Evolutionary conservation across 2,113 vertebrate genomes (phyloP).

Genomic region (Gorilla gorilla): DNA sequence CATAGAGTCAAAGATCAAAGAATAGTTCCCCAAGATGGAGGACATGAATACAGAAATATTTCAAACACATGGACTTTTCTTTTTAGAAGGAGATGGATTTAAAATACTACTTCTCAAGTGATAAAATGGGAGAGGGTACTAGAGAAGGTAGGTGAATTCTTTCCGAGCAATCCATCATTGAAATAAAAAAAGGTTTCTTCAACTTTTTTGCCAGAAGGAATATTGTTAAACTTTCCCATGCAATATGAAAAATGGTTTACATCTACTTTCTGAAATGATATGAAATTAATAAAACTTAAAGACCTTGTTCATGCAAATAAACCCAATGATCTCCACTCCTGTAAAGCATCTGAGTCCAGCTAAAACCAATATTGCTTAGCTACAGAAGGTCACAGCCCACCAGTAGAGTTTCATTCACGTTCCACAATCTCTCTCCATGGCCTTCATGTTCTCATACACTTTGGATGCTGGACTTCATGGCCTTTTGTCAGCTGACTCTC

Average conservation of each 20-base stretch:
- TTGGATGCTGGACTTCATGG: neutral
- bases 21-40: neutral
- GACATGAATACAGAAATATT: neutral
- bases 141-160: neutral
- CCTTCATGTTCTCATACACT: neutral
- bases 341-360: neutral
- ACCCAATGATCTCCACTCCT: neutral
- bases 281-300: neutral
- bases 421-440: neutral
- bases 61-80: neutral
- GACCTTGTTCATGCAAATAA: neutral
- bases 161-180: neutral
- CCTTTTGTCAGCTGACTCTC: too few species aligned
- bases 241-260: neutral
- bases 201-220: neutral
- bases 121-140: neutral
- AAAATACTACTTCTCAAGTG: neutral
- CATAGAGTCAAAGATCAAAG: neutral
- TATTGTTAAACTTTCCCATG: neutral
- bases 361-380: neutral
- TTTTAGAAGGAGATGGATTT: neutral
- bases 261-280: neutral
- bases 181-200: neutral
- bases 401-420: neutral
- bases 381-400: neutral